A percentile compares a stretch with the other conserved stretches of the same genome.
Evolutionary conservation across 2,888 invertebrate species (phyloP).

Genomic region (Ellobium chinense): DNA sequence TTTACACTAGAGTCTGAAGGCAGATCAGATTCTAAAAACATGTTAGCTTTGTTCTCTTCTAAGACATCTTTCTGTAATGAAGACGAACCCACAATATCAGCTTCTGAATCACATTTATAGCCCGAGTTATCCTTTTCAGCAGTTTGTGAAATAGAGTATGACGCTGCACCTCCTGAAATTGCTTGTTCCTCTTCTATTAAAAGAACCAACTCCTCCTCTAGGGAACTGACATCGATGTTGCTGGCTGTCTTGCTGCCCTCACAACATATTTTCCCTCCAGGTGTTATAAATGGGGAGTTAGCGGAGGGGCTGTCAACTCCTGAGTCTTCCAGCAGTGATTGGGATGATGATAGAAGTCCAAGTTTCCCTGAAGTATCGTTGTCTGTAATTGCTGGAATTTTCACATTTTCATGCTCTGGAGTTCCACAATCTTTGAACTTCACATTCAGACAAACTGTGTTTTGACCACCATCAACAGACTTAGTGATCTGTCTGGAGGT

Average conservation of each 20-base stretch:
- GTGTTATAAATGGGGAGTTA: not conserved
- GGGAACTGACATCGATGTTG: not conserved
- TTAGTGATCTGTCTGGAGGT: not conserved
- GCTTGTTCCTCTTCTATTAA: not conserved
- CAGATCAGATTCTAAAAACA: too few species aligned
- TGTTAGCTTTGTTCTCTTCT: too few species aligned
- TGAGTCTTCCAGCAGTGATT: constrained; percentile 20
- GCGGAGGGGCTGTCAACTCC: constrained; percentile 10
- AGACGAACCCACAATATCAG: not conserved
- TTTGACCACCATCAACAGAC: not conserved
- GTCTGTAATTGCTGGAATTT: not conserved
- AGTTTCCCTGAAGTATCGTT: not conserved
- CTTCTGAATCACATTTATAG: not conserved
- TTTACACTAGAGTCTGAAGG: too few species aligned
- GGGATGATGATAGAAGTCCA: not conserved
- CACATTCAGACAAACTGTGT: too few species aligned
- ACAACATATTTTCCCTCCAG: not conserved
- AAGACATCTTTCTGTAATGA: too few species aligned
- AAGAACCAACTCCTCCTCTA: constrained; percentile 17
- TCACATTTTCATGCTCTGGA: not conserved
- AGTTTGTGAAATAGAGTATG: not conserved
- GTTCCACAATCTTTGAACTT: not conserved
- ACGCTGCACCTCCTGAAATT: not conserved
- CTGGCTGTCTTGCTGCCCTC: not conserved
- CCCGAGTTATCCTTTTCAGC: not conserved